Conservation (phyloP, 2,797 vertebrate species). For the Graptemys geographica region DNA sequence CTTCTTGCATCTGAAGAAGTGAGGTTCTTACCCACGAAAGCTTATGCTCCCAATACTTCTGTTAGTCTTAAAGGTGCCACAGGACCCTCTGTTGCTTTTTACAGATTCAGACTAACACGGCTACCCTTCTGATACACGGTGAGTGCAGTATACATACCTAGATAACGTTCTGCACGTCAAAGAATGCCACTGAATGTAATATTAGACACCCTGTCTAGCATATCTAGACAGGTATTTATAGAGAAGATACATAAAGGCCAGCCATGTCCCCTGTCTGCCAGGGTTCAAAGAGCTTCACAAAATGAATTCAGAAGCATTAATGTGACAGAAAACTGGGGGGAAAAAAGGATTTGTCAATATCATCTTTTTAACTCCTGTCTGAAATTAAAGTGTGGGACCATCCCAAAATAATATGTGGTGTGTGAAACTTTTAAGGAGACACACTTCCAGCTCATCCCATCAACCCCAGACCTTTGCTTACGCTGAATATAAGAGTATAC, state of each 20-base stretch:
- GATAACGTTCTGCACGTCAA: fast-evolving
- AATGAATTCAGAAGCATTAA: neutral
- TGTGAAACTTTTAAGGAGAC: neutral
- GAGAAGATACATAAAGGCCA: too few species aligned
- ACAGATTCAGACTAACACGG: too few species aligned
- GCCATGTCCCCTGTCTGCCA: neutral
- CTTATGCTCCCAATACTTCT: too few species aligned
- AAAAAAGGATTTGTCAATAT: neutral
- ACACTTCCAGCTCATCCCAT: too few species aligned
- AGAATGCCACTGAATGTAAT: fast-evolving
- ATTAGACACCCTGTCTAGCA: neutral
- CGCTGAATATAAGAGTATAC: fast-evolving
- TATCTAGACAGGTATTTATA: neutral
- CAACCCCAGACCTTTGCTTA: neutral
- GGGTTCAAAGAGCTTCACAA: neutral
- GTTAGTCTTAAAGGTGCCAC: too few species aligned
- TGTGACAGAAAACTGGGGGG: neutral
- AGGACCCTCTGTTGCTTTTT: too few species aligned
- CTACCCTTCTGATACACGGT: too few species aligned
- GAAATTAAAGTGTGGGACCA: neutral
- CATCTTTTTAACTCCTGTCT: neutral
- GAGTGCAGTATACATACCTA: fast-evolving
- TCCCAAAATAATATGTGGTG: neutral
- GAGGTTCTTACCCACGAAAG: too few species aligned
- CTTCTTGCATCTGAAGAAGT: too few species aligned